phyloP scores from a whole-genome alignment of 1,140 invertebrate species.

The Fragariocoptes setiger region DNA sequence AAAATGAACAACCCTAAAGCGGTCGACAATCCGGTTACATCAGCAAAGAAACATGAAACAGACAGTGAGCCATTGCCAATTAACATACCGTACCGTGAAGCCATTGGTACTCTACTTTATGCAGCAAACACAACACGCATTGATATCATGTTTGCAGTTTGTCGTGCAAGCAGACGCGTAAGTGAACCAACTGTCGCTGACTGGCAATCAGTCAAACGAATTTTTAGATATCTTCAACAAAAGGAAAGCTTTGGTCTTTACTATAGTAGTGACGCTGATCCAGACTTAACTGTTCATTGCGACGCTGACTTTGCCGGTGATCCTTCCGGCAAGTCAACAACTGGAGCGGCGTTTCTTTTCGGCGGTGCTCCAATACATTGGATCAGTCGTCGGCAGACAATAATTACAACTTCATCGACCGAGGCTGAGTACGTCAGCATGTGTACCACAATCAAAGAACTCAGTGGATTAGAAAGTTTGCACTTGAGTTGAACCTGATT shows the following conservation, averaged over 20 bases:
- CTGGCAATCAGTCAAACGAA: constrained; percentile 11
- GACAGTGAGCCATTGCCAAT: constrained; percentile 1
- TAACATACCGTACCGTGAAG: no score
- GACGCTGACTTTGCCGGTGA: constrained; percentile 3
- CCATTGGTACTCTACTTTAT: constrained; percentile 4
- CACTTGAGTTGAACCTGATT: no score
- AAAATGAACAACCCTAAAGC: no score
- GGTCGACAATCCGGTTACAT: neutral
- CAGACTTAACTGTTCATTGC: neutral
- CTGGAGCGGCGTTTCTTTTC: constrained; percentile 15
- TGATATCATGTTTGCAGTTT: constrained; percentile 2
- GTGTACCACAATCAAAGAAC: no score
- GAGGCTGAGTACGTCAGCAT: constrained; percentile 10
- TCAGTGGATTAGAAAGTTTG: no score
- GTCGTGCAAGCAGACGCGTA: constrained; percentile 4
- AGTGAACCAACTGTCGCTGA: constrained; percentile 9
- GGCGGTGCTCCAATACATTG: constrained; percentile 13
- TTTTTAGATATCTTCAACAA: constrained; percentile 13
- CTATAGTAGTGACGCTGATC: no score
- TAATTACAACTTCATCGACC: constrained; percentile 4
- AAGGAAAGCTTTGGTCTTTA: constrained; percentile 6
- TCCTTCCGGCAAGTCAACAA: constrained; percentile 11
- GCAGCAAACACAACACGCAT: constrained; percentile 2
- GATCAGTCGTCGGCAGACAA: constrained; percentile 6
- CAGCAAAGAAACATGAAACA: neutral